Evolutionary conservation across 1,140 invertebrate genomes (phyloP).

Genomic region (Eufriesea mexicana): DNA sequence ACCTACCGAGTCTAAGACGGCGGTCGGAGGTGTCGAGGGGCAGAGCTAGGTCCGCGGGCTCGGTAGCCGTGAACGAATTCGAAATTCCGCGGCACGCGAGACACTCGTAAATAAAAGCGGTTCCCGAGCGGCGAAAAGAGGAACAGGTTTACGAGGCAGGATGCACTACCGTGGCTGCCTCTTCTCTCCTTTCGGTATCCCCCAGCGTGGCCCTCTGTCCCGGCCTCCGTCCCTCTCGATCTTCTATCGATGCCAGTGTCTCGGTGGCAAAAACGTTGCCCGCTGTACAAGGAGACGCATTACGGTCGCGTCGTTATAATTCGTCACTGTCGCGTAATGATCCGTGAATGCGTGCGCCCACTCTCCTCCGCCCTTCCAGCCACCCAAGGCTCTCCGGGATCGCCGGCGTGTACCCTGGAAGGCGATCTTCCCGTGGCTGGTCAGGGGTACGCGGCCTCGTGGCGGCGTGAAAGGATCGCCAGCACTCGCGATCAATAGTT

Average conservation of each 20-base stretch:
- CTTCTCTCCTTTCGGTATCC: conserved; percentile 29
- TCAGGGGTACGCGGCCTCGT: not conserved
- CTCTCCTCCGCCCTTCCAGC: conserved; percentile 37
- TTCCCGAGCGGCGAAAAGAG: conserved; percentile 66
- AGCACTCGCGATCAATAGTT: conserved; percentile 73
- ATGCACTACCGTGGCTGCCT: conserved; percentile 56
- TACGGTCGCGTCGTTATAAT: conserved; percentile 72
- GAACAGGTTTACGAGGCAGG: conserved; percentile 69
- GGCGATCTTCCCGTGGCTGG: not conserved
- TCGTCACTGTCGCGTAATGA: conserved; percentile 75
- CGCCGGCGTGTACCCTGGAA: conserved; percentile 5
- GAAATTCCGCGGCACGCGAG: conserved; percentile 69
- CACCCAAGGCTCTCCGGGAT: not conserved
- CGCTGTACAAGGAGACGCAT: conserved; percentile 69
- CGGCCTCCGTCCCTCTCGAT: conserved; percentile 44
- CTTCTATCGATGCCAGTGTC: conserved; percentile 61
- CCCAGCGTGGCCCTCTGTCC: conserved; percentile 12
- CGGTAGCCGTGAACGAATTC: conserved; percentile 63
- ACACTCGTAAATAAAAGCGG: conserved; percentile 67
- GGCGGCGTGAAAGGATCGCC: conserved; percentile 69
- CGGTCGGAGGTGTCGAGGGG: conserved; percentile 49
- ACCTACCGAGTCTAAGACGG: not conserved
- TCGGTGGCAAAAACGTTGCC: conserved; percentile 61
- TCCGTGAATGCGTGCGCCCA: conserved; percentile 64
- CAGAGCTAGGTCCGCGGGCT: conserved; percentile 20